These are phyloP conservation scores for Typhlichthys eigenmanni DNA, from an alignment of 2,797 vertebrate genomes.

Conservation along the genomic window DNA sequence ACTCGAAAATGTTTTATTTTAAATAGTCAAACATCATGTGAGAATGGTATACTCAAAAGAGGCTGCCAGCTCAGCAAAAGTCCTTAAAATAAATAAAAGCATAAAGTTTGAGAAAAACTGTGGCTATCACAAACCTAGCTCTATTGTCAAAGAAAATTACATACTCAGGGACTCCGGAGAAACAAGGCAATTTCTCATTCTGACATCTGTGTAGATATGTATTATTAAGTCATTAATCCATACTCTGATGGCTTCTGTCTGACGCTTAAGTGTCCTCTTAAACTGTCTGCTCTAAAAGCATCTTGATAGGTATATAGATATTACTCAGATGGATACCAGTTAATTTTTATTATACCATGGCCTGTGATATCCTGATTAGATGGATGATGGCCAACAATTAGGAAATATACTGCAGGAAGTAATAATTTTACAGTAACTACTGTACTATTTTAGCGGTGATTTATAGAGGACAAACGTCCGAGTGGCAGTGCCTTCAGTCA, in stretches of 20 bases:
- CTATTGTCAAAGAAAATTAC: slow-evolving; percentile 23
- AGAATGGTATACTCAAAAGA: not conserved
- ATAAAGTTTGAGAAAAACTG: slow-evolving; percentile 1
- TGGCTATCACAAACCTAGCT: slow-evolving; percentile 16
- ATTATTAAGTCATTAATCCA: slow-evolving; percentile 67
- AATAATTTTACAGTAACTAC: no score
- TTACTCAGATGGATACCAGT: slow-evolving; percentile 25
- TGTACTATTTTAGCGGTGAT: no score
- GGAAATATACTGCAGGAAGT: no score
- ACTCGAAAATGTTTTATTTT: no score
- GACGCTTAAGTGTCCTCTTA: slow-evolving; percentile 56
- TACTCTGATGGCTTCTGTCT: slow-evolving; percentile 53
- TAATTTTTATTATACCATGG: slow-evolving; percentile 18
- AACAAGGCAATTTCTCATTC: slow-evolving; percentile 32
- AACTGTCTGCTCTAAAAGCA: slow-evolving; percentile 59
- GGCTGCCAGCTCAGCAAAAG: slow-evolving; percentile 4
- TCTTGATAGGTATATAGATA: slow-evolving; percentile 55
- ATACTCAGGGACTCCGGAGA: slow-evolving; percentile 20
- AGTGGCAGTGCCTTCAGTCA: no score
- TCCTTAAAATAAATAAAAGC: slow-evolving; percentile 17
- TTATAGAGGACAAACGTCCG: no score
- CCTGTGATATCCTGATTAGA: slow-evolving; percentile 10
- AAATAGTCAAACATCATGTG: no score
- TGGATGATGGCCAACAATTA: no score
- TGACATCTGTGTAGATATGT: slow-evolving; percentile 44